Evolutionary conservation across 35 echinoderm and acorn worm genomes (phyloP).

Genomic region (Amphiura filiformis): DNA sequence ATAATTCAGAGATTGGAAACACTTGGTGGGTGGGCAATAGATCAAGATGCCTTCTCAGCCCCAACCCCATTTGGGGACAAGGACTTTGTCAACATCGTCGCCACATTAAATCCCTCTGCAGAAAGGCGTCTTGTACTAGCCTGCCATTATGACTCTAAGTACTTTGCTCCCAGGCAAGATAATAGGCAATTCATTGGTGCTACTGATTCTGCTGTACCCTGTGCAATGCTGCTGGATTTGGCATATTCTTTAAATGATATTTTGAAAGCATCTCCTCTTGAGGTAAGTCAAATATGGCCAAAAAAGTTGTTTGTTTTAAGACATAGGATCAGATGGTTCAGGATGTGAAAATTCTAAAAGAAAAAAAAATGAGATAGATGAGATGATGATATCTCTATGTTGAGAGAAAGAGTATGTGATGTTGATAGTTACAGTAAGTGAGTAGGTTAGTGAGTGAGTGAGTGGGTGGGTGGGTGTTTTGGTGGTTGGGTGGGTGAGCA

Average conservation of each 20-base stretch:
- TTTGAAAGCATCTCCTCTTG: not conserved
- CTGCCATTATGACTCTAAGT: conserved; percentile 93
- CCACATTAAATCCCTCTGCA: conserved; percentile 50
- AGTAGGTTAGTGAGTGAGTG: too few species aligned
- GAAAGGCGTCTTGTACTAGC: conserved; percentile 78
- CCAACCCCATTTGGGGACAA: conserved; percentile 41
- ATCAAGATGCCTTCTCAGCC: conserved; percentile 51
- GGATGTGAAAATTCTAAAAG: not conserved
- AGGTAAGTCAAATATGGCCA: too few species aligned
- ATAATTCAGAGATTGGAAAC: conserved; percentile 50
- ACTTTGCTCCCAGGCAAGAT: conserved; percentile 30
- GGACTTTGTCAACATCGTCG: conserved; percentile 79
- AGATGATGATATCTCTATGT: too few species aligned
- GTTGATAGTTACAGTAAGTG: too few species aligned
- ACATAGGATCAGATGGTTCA: too few species aligned
- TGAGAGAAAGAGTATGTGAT: too few species aligned
- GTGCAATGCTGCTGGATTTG: conserved; percentile 82
- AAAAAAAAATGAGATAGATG: not conserved
- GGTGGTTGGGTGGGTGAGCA: too few species aligned
- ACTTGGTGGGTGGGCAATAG: conserved; percentile 66
- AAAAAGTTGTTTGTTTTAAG: too few species aligned
- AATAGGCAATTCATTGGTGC: conserved; percentile 75
- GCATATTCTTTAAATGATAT: conserved; percentile 35
- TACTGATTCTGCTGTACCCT: conserved; percentile 90
- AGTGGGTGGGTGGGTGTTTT: too few species aligned